Conservation (phyloP, 2,888 invertebrate genomes). For the Mesoligia furuncula region DNA sequence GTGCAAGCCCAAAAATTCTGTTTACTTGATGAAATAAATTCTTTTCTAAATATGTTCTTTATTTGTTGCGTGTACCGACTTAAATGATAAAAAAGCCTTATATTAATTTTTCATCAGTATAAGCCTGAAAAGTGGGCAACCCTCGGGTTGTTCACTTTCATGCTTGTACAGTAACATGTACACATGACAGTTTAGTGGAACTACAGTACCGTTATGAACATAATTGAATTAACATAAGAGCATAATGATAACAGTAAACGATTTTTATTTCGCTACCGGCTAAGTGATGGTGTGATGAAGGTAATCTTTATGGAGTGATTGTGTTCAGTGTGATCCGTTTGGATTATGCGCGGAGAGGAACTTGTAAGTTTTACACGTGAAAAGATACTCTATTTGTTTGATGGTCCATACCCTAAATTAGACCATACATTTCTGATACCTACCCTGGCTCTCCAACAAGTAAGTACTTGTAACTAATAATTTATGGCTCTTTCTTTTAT, state of each 20-base stretch:
- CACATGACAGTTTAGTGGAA: constrained; percentile 58
- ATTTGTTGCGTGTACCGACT: not conserved
- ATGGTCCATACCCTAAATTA: no score
- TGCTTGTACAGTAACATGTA: constrained; percentile 25
- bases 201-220: constrained; percentile 58
- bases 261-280: constrained; percentile 60
- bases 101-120: no score
- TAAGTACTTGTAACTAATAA: not conserved
- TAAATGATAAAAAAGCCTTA: not conserved
- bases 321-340: not conserved
- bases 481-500: no score
- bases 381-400: no score
- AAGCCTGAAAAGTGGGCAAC: no score
- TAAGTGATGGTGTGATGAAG: constrained; percentile 38
- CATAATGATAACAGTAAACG: constrained; percentile 61
- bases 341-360: not conserved
- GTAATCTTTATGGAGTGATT: constrained; percentile 1
- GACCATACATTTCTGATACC: no score
- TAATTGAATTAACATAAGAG: constrained; percentile 69
- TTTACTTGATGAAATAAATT: not conserved
- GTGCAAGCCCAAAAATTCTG: no score
- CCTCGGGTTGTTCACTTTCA: not conserved
- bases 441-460: no score
- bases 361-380: not conserved
- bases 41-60: not conserved